Percentiles rank a stretch among this genome's conserved stretches.
These are phyloP conservation scores for Enteromius treurensis DNA, from an alignment of 2,797 vertebrate genomes.

Conservation along the genomic window DNA sequence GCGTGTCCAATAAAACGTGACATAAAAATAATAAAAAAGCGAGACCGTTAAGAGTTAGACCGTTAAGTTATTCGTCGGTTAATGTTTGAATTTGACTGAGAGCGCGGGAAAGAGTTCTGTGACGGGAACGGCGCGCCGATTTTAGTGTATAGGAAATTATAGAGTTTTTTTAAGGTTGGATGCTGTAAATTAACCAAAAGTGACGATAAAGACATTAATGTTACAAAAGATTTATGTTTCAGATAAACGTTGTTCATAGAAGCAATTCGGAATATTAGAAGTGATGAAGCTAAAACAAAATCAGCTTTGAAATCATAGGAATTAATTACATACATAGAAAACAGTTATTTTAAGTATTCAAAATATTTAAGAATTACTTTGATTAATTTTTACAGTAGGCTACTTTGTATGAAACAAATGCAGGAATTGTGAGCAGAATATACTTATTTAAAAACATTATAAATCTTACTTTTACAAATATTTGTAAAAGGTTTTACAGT, in stretches of 20 bases:
- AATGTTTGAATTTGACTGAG: neutral
- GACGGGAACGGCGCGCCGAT: neutral
- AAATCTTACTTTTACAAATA: neutral
- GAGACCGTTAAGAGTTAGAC: no score
- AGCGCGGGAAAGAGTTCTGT: neutral
- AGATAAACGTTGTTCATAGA: neutral
- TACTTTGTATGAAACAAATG: no score
- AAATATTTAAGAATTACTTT: no score
- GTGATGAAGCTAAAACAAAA: neutral
- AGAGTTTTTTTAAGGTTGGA: neutral
- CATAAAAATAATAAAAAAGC: neutral
- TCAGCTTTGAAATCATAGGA: no score
- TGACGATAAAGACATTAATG: neutral
- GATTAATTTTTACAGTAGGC: no score
- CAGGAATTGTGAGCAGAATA: neutral
- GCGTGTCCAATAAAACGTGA: neutral
- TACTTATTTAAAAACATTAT: neutral
- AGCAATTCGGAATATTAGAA: neutral
- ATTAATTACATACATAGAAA: no score
- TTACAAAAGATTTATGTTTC: neutral
- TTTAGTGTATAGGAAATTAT: neutral
- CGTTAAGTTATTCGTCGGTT: neutral
- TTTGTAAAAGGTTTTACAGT: no score
- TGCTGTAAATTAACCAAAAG: neutral
- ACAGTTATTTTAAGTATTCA: no score